Evolutionary conservation across 2,888 invertebrate genomes (phyloP).

Genomic region (Coremacera marginata): DNA sequence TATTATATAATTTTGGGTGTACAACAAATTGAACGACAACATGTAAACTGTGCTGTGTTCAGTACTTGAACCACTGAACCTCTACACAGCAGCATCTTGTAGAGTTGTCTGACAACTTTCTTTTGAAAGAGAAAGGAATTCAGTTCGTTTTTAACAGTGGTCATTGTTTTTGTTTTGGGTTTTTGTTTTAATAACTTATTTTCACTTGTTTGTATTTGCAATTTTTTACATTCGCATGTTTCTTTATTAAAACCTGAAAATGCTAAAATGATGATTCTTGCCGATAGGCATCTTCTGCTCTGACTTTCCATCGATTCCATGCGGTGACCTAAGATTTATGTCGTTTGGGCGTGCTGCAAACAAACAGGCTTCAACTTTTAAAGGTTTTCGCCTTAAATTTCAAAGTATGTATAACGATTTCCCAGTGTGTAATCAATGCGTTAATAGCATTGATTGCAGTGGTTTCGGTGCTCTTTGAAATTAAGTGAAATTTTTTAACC

Average conservation of each 20-base stretch:
- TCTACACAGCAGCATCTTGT: not conserved
- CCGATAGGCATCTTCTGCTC: not conserved
- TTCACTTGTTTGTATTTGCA: not conserved
- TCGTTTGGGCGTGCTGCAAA: not conserved
- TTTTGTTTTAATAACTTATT: not conserved
- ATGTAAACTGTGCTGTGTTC: not conserved
- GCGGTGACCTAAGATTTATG: not conserved
- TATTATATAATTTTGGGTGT: conserved; percentile 11
- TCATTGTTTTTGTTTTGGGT: not conserved
- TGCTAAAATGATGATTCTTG: not conserved
- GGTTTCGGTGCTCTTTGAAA: not conserved
- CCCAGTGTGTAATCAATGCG: no score
- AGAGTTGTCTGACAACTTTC: conserved; percentile 38
- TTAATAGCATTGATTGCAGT: not conserved
- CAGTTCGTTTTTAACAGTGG: not conserved
- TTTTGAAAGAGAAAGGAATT: conserved; percentile 44
- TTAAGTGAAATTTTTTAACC: conserved; percentile 45
- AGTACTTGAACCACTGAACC: not conserved
- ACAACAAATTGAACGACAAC: not conserved
- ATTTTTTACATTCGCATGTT: not conserved
- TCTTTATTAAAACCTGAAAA: no score
- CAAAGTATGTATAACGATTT: no score
- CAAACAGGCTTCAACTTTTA: not conserved
- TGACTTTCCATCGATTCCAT: not conserved
- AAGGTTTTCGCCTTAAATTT: not conserved